Base-by-base conservation (phyloP, 1,140 invertebrate species). In the Drosophila aff. region DNA sequence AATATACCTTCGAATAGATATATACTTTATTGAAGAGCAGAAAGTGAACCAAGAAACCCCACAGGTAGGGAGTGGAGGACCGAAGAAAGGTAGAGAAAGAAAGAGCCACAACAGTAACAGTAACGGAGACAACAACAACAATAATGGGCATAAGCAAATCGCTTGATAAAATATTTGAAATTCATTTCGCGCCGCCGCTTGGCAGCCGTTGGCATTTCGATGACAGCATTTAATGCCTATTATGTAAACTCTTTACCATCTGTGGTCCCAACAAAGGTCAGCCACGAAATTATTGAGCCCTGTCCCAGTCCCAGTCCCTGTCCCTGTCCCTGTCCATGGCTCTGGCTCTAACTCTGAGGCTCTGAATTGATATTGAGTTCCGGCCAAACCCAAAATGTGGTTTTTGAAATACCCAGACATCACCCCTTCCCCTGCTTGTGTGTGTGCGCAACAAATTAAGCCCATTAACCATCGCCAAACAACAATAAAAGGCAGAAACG, bases 171-270 rank as follows among this genome's bases (percentile, higher is more conserved):
- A 84, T 84, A 84, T 84, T 84, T 84, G 82, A 85, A 84, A 84
- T 84, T 84, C 82, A 84, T 78, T 84, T 84, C 82, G 82, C 67
- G 58, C 77, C 82, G 68, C 59, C 61, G 38, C 68, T 80, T 80
- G 77, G 68, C 66, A 71, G 76, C 75, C 71, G 59, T 72, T 79
- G 76, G 77, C 72, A 80, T 84, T 85, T 84, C 77, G 81, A 84
- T 84, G 82, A 85, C 82, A 85, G 81, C 81, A 84, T 84, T 84
- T 84, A 84, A 84, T 84, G 78, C 63, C 52, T 85, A 85, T 84
- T 84, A 84, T 85, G 82, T 85, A 84, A 84, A 69, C 74, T 76
- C 57, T 76, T 75, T 80, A 64, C 52, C 52, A 36, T 41, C 47
- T 50, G 28, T 60, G 67, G 38, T 9, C 18, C 43, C 52, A 73